phyloP scores from a whole-genome alignment of 2,888 invertebrate species.

The Hyalella azteca region DNA sequence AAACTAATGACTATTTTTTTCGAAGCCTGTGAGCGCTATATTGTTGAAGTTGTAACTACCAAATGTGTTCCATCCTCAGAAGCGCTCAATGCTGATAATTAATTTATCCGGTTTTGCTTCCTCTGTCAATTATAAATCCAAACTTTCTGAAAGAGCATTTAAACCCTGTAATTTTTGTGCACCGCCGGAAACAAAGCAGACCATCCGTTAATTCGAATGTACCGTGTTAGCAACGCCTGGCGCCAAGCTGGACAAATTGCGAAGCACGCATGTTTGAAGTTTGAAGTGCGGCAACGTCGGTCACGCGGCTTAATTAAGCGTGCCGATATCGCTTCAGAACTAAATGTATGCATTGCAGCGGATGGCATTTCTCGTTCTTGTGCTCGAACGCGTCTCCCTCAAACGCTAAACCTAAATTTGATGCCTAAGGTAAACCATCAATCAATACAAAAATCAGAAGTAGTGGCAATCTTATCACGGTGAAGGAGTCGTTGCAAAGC shows the following conservation, averaged over 20 bases:
- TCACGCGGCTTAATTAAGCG: neutral
- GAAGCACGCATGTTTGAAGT: neutral
- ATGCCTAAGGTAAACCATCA: neutral
- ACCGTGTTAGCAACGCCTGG: neutral
- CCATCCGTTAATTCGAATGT: neutral
- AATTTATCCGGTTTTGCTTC: neutral
- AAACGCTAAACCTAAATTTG: neutral
- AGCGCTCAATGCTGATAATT: neutral
- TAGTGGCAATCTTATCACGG: neutral
- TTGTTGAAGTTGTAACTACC: no score
- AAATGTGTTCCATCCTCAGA: neutral
- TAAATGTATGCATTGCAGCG: neutral
- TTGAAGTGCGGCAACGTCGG: neutral
- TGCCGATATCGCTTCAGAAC: neutral
- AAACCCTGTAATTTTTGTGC: neutral
- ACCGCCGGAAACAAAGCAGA: neutral
- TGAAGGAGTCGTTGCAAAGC: neutral
- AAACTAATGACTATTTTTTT: neutral
- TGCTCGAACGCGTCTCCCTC: neutral
- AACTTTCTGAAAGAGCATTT: neutral
- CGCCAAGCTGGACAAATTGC: neutral
- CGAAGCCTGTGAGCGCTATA: neutral
- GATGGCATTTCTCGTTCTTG: neutral
- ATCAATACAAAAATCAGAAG: neutral
- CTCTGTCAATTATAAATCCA: neutral